Conservation (phyloP, 2,888 invertebrate species). For the Chloroclysta siterata region DNA sequence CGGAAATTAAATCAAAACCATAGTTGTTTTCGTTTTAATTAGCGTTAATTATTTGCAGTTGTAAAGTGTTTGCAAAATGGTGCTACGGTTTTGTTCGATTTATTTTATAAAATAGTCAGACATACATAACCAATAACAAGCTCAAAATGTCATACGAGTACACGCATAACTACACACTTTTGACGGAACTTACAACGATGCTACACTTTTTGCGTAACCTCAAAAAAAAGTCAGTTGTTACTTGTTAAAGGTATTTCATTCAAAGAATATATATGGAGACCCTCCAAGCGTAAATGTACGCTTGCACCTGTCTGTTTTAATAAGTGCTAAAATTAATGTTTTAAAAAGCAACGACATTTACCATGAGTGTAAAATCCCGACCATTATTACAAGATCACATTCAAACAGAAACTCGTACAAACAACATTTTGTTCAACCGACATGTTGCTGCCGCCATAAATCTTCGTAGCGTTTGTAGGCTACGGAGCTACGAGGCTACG, state of each 20-base stretch:
- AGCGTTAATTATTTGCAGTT: constrained; percentile 12
- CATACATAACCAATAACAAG: neutral
- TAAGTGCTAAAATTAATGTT: too few relatives aligned
- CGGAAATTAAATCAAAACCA: constrained; percentile 9
- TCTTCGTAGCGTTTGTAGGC: constrained; percentile 34
- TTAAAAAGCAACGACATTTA: neutral
- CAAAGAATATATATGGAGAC: too few relatives aligned
- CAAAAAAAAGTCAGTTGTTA: too few relatives aligned
- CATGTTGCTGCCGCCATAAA: constrained; percentile 30
- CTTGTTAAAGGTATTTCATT: too few relatives aligned
- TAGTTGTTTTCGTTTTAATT: constrained; percentile 12
- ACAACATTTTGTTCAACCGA: constrained; percentile 26
- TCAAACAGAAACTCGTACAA: constrained; percentile 24
- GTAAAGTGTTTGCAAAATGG: constrained; percentile 2
- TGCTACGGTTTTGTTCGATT: neutral
- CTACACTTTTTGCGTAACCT: too few relatives aligned
- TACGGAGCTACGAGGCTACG: constrained; percentile 16
- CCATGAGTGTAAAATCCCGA: constrained; percentile 8
- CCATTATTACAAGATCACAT: constrained; percentile 13
- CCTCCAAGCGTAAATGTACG: too few relatives aligned
- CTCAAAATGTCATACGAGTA: neutral
- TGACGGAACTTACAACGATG: too few relatives aligned
- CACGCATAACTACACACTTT: too few relatives aligned
- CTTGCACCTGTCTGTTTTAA: too few relatives aligned
- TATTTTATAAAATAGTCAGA: neutral